Percentiles rank a stretch among this genome's conserved stretches.
Conservation (phyloP, 2,113 vertebrate genomes). For the Oostethus manadensis region DNA sequence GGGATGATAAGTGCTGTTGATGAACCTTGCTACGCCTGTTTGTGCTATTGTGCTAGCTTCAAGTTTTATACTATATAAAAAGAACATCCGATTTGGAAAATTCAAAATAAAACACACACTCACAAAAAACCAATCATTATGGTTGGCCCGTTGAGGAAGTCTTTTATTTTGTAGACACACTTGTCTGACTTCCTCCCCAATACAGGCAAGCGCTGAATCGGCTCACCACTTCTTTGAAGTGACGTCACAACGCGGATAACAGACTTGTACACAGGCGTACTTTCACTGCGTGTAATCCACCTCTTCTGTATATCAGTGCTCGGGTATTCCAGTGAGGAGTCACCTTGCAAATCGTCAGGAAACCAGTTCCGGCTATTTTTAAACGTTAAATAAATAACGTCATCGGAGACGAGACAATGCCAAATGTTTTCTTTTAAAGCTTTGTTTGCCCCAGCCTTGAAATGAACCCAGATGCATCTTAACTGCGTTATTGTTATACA, state of each 20-base stretch:
- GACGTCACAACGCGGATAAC: conserved; percentile 16
- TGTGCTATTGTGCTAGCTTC: not conserved
- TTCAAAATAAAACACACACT: not conserved
- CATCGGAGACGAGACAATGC: too few relatives aligned
- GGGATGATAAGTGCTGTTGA: not conserved
- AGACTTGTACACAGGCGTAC: conserved; percentile 1
- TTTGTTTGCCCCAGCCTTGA: not conserved
- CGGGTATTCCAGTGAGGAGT: conserved; percentile 37
- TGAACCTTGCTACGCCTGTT: not conserved
- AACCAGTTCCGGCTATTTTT: conserved; percentile 8
- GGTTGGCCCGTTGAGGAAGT: too few relatives aligned
- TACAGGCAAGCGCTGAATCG: rapidly evolving
- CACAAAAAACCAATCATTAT: not conserved
- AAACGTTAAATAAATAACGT: not conserved
- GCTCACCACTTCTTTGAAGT: conserved; percentile 29
- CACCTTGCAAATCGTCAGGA: conserved; percentile 26
- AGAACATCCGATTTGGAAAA: not conserved
- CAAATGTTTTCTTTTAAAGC: too few relatives aligned
- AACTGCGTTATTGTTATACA: not conserved
- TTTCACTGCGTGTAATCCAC: too few relatives aligned
- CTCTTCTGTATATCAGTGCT: too few relatives aligned
- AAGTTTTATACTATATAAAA: not conserved
- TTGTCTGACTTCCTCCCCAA: not conserved
- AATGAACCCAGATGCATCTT: too few relatives aligned
- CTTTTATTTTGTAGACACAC: conserved; percentile 20